Conservation (phyloP, 1,140 invertebrate genomes). For the Onthophagus taurus region DNA sequence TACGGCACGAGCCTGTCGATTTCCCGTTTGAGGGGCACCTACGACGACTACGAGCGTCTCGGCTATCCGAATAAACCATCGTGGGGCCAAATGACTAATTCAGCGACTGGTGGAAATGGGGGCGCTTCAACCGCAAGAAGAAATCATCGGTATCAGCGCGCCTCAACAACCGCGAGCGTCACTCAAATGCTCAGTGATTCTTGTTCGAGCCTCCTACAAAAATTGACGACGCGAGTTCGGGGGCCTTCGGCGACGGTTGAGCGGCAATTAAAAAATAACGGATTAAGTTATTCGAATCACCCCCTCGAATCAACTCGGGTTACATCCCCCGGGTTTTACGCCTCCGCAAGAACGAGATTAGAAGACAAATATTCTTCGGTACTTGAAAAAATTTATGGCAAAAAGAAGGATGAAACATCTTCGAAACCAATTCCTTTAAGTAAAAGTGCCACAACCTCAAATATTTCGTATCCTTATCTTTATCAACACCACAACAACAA, state of each 20-base stretch:
- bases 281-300: no score
- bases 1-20: constrained; percentile 29
- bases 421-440: constrained; percentile 32
- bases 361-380: constrained; percentile 67
- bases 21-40: constrained; percentile 25
- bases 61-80: constrained; percentile 28
- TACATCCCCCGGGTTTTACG: constrained; percentile 12
- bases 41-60: constrained; percentile 22
- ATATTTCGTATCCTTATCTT: constrained; percentile 52
- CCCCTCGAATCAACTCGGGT: constrained; percentile 1
- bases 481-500: constrained; percentile 15
- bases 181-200: constrained; percentile 75
- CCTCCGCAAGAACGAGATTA: constrained; percentile 50
- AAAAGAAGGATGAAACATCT: constrained; percentile 52
- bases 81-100: constrained; percentile 19
- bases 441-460: constrained; percentile 52
- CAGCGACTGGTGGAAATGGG: constrained; percentile 23
- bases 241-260: constrained; percentile 48
- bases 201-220: constrained; percentile 70
- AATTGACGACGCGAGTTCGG: constrained; percentile 58
- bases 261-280: constrained; percentile 31
- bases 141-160: constrained; percentile 59
- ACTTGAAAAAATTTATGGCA: constrained; percentile 53
- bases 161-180: constrained; percentile 67
- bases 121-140: constrained; percentile 40